phyloP scores from a whole-genome alignment of 92 coral and sea anemone genomes.

The Bergia sp. region DNA sequence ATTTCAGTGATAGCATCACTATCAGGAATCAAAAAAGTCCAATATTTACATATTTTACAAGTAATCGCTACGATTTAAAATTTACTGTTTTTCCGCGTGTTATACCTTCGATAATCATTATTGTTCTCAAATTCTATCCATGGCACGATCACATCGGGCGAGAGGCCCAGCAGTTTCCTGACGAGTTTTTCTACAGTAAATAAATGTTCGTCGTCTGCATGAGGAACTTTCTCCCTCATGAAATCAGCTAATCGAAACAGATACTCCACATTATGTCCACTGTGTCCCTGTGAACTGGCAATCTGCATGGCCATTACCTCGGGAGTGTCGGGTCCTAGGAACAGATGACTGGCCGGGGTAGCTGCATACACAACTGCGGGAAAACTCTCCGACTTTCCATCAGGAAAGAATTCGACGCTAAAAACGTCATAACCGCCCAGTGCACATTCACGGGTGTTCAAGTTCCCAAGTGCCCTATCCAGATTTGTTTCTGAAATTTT shows the following conservation, averaged over 20 bases:
- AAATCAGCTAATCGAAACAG: constrained; percentile 81
- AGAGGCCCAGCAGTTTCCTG: constrained; percentile 65
- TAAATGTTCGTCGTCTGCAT: constrained; percentile 71
- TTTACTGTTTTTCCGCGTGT: not conserved
- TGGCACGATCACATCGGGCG: constrained; percentile 51
- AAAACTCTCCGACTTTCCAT: constrained; percentile 50
- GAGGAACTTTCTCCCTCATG: constrained; percentile 79
- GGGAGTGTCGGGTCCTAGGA: constrained; percentile 76
- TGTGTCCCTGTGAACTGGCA: constrained; percentile 68
- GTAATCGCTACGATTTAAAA: too few species aligned
- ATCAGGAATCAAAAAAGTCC: too few species aligned
- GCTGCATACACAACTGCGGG: constrained; percentile 75
- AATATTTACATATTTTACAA: too few species aligned
- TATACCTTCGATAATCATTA: not conserved
- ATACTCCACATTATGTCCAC: constrained; percentile 89
- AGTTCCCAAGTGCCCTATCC: constrained; percentile 65
- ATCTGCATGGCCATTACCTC: constrained; percentile 78
- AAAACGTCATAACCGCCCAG: constrained; percentile 81
- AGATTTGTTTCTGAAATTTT: constrained; percentile 60
- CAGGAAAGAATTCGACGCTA: constrained; percentile 63
- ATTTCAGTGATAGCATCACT: too few species aligned
- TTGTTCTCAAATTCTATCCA: constrained; percentile 61
- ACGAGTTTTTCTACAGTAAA: constrained; percentile 70
- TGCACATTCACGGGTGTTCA: constrained; percentile 76
- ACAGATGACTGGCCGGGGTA: constrained; percentile 69